phyloP scores from a whole-genome alignment of 2,888 invertebrate genomes.

The Dicranocentrus wangi region DNA sequence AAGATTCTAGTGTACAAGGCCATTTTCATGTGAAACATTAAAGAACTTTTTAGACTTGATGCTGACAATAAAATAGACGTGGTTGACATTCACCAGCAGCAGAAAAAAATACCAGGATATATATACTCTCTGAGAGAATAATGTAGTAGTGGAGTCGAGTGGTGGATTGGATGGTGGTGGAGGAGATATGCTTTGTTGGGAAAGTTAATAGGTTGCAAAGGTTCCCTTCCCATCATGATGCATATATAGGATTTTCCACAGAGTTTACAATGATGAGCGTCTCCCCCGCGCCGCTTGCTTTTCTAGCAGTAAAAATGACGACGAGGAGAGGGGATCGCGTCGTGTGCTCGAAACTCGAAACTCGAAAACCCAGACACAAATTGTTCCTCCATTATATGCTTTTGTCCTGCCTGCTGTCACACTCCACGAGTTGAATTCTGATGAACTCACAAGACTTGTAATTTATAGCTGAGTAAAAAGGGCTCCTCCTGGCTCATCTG shows the following conservation, averaged over 20 bases:
- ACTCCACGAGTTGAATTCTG: conserved; percentile 44
- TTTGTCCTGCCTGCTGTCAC: conserved; percentile 38
- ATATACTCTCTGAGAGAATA: too few species aligned
- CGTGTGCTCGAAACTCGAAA: background rate
- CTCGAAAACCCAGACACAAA: background rate
- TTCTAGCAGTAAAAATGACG: background rate
- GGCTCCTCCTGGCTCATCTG: conserved; percentile 22
- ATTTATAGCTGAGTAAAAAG: conserved; percentile 47
- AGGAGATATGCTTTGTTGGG: background rate
- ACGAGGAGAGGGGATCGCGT: background rate
- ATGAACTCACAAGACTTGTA: conserved; percentile 45
- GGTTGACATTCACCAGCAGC: conserved; percentile 19
- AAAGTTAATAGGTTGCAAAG: conserved; percentile 14
- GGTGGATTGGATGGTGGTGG: too few species aligned
- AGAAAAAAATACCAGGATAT: background rate
- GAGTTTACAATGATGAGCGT: too few species aligned
- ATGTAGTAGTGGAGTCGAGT: too few species aligned
- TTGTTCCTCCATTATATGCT: conserved; percentile 1
- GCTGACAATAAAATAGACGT: conserved; percentile 30
- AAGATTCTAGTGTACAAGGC: background rate
- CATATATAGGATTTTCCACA: too few species aligned
- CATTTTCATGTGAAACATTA: conserved; percentile 27
- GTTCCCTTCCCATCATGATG: background rate
- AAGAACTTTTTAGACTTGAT: conserved; percentile 18
- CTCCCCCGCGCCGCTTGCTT: background rate